These are phyloP conservation scores for Ips nitidus DNA, from an alignment of 1,140 invertebrate genomes.

Conservation along the genomic window DNA sequence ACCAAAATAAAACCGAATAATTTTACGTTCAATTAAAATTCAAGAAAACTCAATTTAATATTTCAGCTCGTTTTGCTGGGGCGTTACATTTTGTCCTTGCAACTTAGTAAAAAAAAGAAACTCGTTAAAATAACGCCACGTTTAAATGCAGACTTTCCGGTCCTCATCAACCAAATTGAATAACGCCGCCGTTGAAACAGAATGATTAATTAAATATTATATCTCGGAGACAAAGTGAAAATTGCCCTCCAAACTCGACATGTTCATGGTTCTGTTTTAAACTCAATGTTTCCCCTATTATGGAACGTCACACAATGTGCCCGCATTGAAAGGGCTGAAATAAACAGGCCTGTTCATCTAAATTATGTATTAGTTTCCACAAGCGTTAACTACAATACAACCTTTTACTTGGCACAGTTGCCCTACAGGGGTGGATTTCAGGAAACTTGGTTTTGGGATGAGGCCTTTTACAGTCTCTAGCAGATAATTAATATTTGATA, in stretches of 20 bases:
- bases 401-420: neutral
- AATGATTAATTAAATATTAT: conserved; percentile 4
- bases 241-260: conserved; percentile 12
- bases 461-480: no score
- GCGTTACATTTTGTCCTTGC: no score
- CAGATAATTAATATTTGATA: no score
- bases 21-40: no score
- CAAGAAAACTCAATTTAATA: no score
- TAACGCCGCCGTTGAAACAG: neutral
- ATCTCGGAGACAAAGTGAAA: conserved; percentile 4
- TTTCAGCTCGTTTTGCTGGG: no score
- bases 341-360: conserved; percentile 19
- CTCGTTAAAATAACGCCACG: no score
- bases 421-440: neutral
- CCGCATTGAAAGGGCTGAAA: conserved; percentile 21
- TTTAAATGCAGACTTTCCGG: neutral
- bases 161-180: conserved; percentile 1
- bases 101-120: no score
- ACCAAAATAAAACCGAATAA: no score
- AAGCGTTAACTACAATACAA: conserved; percentile 10
- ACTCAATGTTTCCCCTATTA: conserved; percentile 15
- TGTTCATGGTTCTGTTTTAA: conserved; percentile 8
- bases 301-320: conserved; percentile 13
- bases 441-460: neutral
- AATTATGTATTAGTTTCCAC: conserved; percentile 15